A percentile compares a stretch with the other conserved stretches of the same genome.
phyloP scores from a whole-genome alignment of 2,113 vertebrate species.

The Asarcornis scutulata region DNA sequence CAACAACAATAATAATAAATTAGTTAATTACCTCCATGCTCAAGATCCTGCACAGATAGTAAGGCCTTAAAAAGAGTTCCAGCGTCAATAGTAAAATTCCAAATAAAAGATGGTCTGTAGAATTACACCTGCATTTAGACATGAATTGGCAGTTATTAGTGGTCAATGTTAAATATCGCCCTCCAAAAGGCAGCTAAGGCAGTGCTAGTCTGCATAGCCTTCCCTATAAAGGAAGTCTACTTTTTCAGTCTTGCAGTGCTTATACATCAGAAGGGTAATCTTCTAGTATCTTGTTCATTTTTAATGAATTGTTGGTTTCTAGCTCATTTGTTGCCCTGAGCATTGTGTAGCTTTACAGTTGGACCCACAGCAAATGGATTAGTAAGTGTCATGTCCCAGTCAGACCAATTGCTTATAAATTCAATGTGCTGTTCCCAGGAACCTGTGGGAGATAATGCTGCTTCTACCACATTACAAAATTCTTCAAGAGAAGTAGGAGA shows the following conservation, averaged over 20 bases:
- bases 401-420: background rate
- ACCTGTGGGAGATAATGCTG: background rate
- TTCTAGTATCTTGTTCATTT: background rate
- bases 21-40: background rate
- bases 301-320: background rate
- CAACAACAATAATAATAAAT: too few relatives aligned
- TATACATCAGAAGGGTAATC: background rate
- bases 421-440: background rate
- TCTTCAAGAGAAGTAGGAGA: background rate
- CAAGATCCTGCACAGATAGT: background rate
- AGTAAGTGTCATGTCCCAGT: background rate
- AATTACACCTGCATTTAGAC: background rate
- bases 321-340: background rate
- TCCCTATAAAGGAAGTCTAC: background rate
- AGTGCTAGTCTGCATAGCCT: background rate
- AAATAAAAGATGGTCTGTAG: background rate
- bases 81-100: background rate
- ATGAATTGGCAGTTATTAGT: background rate
- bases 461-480: background rate
- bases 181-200: background rate
- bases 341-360: background rate
- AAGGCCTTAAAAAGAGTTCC: background rate
- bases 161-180: rapidly evolving
- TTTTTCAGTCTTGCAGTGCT: background rate
- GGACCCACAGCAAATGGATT: background rate